Conservation (phyloP, 1,140 invertebrate genomes). For the Ceratosolen fusciceps region DNA sequence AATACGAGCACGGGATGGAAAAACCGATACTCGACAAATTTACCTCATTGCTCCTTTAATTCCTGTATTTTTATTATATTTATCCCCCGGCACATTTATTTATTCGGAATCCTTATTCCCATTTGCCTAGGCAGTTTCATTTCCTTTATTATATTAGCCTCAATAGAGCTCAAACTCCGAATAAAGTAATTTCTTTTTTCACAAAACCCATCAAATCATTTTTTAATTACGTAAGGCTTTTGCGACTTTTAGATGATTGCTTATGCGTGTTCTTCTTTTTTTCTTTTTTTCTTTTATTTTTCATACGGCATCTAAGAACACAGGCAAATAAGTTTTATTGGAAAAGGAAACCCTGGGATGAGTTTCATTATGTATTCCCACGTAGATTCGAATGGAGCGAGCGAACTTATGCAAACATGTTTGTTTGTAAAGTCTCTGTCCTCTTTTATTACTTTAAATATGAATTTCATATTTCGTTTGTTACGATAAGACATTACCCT, state of each 20-base stretch:
- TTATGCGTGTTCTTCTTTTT: slow-evolving; percentile 11
- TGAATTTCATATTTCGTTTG: slow-evolving; percentile 57
- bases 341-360: slow-evolving; percentile 21
- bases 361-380: slow-evolving; percentile 48
- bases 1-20: background rate
- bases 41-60: background rate
- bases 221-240: background rate
- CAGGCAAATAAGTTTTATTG: background rate
- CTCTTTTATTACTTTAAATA: slow-evolving; percentile 57
- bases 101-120: too few relatives aligned
- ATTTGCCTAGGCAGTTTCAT: too few relatives aligned
- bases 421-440: slow-evolving; percentile 39
- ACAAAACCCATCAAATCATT: too few relatives aligned
- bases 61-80: too few relatives aligned
- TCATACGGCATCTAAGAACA: slow-evolving; percentile 7
- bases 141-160: too few relatives aligned
- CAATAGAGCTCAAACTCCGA: too few relatives aligned
- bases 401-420: background rate
- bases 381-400: slow-evolving; percentile 50
- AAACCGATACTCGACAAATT: background rate
- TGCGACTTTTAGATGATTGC: background rate
- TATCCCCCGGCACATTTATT: too few relatives aligned
- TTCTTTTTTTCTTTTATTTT: too few relatives aligned
- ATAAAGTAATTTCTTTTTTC: too few relatives aligned
- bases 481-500: slow-evolving; percentile 7